Conservation (phyloP, 2,888 invertebrate genomes). For the Punctoribates punctum region DNA sequence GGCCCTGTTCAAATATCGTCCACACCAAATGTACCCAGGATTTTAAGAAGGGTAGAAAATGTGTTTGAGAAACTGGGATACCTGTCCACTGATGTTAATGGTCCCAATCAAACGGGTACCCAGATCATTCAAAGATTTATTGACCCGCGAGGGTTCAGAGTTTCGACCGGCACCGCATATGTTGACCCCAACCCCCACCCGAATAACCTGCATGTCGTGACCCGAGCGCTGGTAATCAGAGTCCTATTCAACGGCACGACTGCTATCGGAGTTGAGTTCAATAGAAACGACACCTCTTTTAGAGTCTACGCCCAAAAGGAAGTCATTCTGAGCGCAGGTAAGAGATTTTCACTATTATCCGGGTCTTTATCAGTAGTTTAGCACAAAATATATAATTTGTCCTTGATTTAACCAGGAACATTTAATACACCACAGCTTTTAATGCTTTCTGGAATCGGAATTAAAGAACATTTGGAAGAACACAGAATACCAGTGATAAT, state of each 20-base stretch:
- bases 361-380: no score
- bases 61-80: no score
- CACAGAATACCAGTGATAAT: no score
- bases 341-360: no score
- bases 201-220: constrained; percentile 29
- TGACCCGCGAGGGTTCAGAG: neutral
- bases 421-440: no score
- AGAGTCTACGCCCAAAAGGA: constrained; percentile 25
- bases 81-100: neutral
- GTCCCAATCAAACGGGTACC: constrained; percentile 9
- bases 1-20: neutral
- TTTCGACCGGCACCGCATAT: neutral
- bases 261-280: constrained; percentile 27
- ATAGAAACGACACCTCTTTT: neutral
- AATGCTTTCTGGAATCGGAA: no score
- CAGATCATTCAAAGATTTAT: neutral
- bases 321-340: neutral
- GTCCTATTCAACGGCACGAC: constrained; percentile 23
- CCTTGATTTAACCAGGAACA: no score
- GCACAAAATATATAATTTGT: no score
- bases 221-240: constrained; percentile 17
- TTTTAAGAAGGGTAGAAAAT: no score
- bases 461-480: no score
- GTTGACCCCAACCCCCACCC: constrained; percentile 20
- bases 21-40: no score